A percentile compares a stretch with the other conserved stretches of the same genome.
phyloP scores from a whole-genome alignment of 2,113 vertebrate species.

The Scytalopus superciliaris region DNA sequence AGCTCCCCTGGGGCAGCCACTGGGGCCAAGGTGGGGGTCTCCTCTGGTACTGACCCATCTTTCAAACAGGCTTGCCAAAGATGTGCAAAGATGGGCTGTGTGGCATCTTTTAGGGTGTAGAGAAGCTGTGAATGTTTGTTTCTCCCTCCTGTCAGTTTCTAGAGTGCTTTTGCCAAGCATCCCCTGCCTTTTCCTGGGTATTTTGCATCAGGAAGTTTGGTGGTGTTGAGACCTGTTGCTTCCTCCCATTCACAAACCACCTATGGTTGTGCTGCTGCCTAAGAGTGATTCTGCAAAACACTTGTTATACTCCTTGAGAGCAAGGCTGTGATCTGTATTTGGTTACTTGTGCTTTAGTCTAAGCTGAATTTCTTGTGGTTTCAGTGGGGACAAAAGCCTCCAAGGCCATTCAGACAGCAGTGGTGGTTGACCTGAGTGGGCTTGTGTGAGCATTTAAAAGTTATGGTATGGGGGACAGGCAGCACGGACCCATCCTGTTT shows the following conservation, averaged over 20 bases:
- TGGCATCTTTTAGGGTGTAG: neutral
- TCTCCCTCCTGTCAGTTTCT: neutral
- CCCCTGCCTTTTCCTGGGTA: rapidly evolving
- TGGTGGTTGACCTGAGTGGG: neutral
- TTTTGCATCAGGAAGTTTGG: neutral
- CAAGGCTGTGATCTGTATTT: rapidly evolving
- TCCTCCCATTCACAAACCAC: neutral
- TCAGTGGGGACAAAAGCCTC: neutral
- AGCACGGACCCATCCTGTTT: rapidly evolving
- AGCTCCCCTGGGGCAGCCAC: neutral
- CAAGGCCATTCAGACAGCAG: neutral
- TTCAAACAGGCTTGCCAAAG: neutral
- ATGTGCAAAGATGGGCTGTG: rapidly evolving
- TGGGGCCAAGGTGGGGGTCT: neutral
- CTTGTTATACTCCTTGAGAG: neutral
- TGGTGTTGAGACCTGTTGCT: neutral
- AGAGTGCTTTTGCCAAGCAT: neutral
- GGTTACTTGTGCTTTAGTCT: neutral
- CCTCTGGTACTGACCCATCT: rapidly evolving
- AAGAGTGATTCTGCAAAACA: neutral
- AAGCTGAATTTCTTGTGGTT: neutral
- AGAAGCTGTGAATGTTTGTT: neutral
- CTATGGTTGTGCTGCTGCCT: rapidly evolving
- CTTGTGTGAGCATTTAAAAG: neutral
- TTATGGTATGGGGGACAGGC: neutral